Conservation (phyloP, 2,888 invertebrate species). For the Calliopum simillimum region DNA sequence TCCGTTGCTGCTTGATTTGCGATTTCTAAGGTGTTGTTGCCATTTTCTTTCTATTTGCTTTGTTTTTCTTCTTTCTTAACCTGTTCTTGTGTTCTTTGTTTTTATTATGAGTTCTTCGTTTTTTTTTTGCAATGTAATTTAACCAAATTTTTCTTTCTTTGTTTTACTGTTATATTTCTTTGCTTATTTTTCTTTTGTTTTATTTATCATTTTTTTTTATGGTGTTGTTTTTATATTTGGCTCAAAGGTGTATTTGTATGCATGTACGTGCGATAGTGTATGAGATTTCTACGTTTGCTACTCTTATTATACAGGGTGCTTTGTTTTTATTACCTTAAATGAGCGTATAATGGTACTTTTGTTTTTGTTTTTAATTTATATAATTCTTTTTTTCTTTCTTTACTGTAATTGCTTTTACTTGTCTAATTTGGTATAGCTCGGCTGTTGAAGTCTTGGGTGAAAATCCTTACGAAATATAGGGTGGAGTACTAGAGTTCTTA, state of each 20-base stretch:
- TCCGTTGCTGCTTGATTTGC: not conserved
- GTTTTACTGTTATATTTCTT: slow-evolving; percentile 11
- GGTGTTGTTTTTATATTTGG: not conserved
- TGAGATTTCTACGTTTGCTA: not conserved
- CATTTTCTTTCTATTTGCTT: slow-evolving; percentile 23
- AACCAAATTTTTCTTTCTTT: slow-evolving; percentile 18
- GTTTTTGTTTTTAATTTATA: too few relatives aligned
- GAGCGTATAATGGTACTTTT: too few relatives aligned
- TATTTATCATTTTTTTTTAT: not conserved
- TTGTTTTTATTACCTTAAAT: too few relatives aligned
- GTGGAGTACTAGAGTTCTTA: too few relatives aligned
- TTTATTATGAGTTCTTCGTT: slow-evolving; percentile 17
- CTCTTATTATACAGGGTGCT: too few relatives aligned
- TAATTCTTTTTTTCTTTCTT: too few relatives aligned
- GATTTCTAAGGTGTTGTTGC: slow-evolving; percentile 25
- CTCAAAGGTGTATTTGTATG: not conserved
- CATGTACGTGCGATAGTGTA: not conserved
- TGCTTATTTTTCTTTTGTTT: not conserved
- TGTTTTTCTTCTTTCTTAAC: not conserved
- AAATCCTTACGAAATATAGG: too few relatives aligned
- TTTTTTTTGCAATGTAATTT: not conserved
- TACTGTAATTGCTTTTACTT: too few relatives aligned
- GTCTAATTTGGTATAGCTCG: too few relatives aligned
- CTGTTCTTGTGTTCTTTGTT: not conserved
- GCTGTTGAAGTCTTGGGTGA: too few relatives aligned